Evolutionary conservation across 1,140 invertebrate genomes (phyloP), one percentile per base, ranked within the genome.

Genomic region (Panagrolaimus sp.): DNA sequence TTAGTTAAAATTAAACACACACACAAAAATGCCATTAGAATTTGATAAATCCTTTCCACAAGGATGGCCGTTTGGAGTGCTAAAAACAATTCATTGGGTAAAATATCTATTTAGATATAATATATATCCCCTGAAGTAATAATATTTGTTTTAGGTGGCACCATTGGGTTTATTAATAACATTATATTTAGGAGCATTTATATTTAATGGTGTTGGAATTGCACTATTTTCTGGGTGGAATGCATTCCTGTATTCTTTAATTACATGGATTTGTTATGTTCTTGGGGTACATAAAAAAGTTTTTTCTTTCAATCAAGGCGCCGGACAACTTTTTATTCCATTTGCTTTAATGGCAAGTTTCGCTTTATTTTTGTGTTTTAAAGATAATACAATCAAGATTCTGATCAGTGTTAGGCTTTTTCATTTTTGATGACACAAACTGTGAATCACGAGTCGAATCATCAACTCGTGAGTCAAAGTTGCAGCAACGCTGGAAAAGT

Each of bases 181-280:
- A 0, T 28, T 58, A 21, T 58, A 58, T 14, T 21, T 58, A 10
- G 52, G 52, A 8, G 17, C 52, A 0, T 58, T 21, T 28, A 12
- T 26, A 58, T 58, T 58, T 21, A 28, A 28, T 58, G 52, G 52
- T 10, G 52, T 58, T 17, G 52, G 52, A 21, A 26, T 58, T 2
- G 52, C 28, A n/a, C 17, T 58, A 28, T 58, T 58, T 28, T 58
- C 52, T 12, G 52, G 21, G 2, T 58, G 52, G 52, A 58, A 58
- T 17, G 52, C 52, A 12, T 58, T 58, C 17, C 17, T 58, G 10
- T 58, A 58, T 14, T 58, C 52, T 5, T 12, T 58, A 26, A 26
- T 58, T 21, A 58, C 52, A 12, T 58, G 52, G 52, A 26, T 58
- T 58, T 58, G 52, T 28, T 58, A 58, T 28, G 21, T 58, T 58